Evolutionary conservation across 2,888 invertebrate genomes (phyloP).

Genomic region (Athetis lepigone): DNA sequence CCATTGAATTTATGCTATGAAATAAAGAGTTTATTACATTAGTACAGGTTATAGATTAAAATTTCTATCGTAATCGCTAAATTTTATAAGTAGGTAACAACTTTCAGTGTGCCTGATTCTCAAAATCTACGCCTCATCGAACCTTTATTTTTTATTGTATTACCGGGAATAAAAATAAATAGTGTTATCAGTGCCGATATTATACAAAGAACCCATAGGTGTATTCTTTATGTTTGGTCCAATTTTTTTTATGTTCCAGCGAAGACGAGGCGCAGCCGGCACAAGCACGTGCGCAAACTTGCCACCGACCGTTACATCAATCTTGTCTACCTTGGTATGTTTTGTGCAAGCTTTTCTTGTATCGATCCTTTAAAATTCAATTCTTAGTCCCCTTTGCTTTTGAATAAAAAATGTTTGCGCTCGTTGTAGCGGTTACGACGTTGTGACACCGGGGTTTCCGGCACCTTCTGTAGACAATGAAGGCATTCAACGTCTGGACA

Average conservation of each 20-base stretch:
- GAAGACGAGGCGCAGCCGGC: slow-evolving; percentile 78
- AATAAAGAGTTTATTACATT: not conserved
- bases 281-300: slow-evolving; percentile 87
- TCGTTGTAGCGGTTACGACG: slow-evolving; percentile 59
- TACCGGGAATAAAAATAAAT: slow-evolving; percentile 54
- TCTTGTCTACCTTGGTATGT: slow-evolving; percentile 84
- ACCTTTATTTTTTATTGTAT: slow-evolving; percentile 51
- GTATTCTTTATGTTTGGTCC: slow-evolving; percentile 54
- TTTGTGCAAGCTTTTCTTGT: slow-evolving; percentile 78
- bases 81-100: slow-evolving; percentile 7
- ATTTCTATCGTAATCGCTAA: slow-evolving; percentile 1
- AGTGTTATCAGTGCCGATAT: slow-evolving; percentile 55
- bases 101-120: slow-evolving; percentile 33
- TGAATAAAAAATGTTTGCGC: slow-evolving; percentile 62
- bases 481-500: slow-evolving; percentile 86
- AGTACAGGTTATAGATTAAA: not conserved
- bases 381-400: slow-evolving; percentile 59
- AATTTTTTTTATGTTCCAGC: slow-evolving; percentile 63
- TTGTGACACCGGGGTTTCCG: slow-evolving; percentile 51
- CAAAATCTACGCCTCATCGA: slow-evolving; percentile 13
- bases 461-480: slow-evolving; percentile 81
- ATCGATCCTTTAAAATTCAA: slow-evolving; percentile 55
- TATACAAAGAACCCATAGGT: slow-evolving; percentile 51
- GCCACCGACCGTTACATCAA: slow-evolving; percentile 86
- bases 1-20: too few species aligned